Conservation (phyloP, 2,888 invertebrate species). For the Heteropelma amictum region DNA sequence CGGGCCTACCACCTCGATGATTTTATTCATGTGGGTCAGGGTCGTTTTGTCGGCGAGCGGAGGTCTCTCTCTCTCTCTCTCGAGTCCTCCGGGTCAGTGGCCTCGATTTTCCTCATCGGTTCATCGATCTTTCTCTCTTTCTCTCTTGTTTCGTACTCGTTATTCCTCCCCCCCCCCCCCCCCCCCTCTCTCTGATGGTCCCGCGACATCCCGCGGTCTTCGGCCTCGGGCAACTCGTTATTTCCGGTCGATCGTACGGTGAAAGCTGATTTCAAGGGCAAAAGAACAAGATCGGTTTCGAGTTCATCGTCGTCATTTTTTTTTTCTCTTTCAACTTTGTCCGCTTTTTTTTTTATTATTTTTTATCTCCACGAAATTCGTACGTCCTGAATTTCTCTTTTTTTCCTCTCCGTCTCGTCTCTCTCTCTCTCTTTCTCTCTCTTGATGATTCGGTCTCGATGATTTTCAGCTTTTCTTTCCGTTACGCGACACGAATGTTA, state of each 20-base stretch:
- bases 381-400: too few species aligned
- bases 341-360: background rate
- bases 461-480: too few species aligned
- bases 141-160: background rate
- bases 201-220: conserved; percentile 9
- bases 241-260: conserved; percentile 52
- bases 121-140: conserved; percentile 52
- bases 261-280: conserved; percentile 66
- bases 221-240: too few species aligned
- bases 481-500: too few species aligned
- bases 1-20: too few species aligned
- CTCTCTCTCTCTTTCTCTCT: too few species aligned
- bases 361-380: too few species aligned
- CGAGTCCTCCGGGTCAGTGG: conserved; percentile 69
- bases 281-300: conserved; percentile 37
- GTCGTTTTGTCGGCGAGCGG: conserved; percentile 61
- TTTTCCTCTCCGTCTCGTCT: too few species aligned
- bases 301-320: conserved; percentile 27
- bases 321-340: too few species aligned
- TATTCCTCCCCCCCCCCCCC: background rate
- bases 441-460: too few species aligned
- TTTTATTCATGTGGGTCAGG: conserved; percentile 70
- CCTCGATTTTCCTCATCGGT: conserved; percentile 68
- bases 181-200: background rate
- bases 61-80: too few species aligned